phyloP scores from a whole-genome alignment of 2,888 invertebrate genomes.

The Mantis religiosa region DNA sequence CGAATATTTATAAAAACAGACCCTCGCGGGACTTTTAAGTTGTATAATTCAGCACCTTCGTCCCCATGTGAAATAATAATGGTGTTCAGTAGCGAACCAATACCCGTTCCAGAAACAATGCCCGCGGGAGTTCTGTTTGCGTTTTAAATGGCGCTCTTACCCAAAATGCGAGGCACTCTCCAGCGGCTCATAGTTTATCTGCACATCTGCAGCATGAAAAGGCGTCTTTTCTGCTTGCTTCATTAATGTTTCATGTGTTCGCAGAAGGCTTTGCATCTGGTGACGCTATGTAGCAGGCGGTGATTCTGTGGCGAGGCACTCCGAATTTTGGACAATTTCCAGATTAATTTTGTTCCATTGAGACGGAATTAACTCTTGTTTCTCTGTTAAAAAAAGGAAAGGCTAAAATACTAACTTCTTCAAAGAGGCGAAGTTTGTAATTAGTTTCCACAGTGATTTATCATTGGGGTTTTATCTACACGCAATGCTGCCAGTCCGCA shows the following conservation, averaged over 20 bases:
- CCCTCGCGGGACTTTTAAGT: neutral
- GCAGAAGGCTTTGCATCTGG: neutral
- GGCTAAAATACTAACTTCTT: too few relatives aligned
- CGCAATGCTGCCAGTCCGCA: too few relatives aligned
- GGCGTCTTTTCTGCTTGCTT: neutral
- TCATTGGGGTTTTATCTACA: too few relatives aligned
- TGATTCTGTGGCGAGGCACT: neutral
- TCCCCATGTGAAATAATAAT: too few relatives aligned
- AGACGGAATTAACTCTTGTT: too few relatives aligned
- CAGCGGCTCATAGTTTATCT: too few relatives aligned
- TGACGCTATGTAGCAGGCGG: neutral
- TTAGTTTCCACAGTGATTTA: too few relatives aligned
- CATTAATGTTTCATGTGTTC: neutral
- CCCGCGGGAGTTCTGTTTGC: neutral
- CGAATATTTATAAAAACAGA: too few relatives aligned
- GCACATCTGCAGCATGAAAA: neutral
- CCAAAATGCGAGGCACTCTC: neutral
- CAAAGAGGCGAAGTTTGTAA: too few relatives aligned
- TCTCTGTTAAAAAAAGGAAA: too few relatives aligned
- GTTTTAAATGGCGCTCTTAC: neutral
- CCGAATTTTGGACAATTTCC: neutral
- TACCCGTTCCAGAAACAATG: neutral
- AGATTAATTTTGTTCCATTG: neutral
- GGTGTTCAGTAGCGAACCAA: neutral
- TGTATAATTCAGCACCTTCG: neutral